Conservation (phyloP, 1,140 invertebrate species). For the Camponotus floridanus region DNA sequence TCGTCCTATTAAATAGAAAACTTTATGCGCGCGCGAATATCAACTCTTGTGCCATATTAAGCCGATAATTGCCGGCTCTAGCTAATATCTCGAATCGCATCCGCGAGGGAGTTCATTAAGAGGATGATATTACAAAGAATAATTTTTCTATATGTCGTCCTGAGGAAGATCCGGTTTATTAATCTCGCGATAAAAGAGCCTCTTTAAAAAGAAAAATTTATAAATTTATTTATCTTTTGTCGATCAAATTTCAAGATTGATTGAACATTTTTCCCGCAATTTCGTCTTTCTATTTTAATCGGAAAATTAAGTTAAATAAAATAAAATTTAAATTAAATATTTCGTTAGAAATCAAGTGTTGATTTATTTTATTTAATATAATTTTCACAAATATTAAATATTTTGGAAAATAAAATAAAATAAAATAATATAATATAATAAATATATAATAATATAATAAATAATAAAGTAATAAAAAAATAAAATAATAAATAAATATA, state of each 20-base stretch:
- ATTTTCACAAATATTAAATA: no score
- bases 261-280: neutral
- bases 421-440: no score
- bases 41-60: slow-evolving; percentile 5
- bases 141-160: neutral
- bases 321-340: no score
- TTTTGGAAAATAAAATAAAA: no score
- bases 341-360: neutral
- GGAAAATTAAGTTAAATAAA: no score
- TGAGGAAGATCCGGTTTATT: neutral
- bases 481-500: no score
- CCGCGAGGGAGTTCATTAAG: slow-evolving; percentile 45
- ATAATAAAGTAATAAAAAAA: no score
- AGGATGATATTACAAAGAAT: neutral
- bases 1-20: slow-evolving; percentile 54
- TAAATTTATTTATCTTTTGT: neutral
- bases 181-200: neutral
- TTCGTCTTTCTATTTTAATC: neutral
- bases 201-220: neutral
- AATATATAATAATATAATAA: no score
- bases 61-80: slow-evolving; percentile 36
- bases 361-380: no score
- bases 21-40: slow-evolving; percentile 6
- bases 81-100: slow-evolving; percentile 34
- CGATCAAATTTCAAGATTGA: neutral